phyloP scores from a whole-genome alignment of 2,888 invertebrate genomes.

The Linnaemya tessellans region DNA sequence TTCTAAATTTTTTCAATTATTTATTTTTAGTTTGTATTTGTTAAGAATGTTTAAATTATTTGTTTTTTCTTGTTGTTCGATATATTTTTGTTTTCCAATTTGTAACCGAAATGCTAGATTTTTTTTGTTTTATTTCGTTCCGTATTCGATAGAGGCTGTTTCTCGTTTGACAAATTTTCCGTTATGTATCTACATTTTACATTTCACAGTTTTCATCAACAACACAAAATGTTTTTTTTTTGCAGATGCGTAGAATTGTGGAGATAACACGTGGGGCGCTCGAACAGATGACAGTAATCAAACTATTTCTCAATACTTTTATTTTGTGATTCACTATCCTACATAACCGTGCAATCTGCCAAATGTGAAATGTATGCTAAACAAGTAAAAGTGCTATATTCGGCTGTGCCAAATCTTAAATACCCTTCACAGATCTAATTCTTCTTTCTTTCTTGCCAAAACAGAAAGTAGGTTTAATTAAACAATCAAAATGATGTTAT shows the following conservation, averaged over 20 bases:
- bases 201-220: conserved; percentile 45
- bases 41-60: conserved; percentile 18
- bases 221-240: conserved; percentile 37
- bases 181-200: conserved; percentile 63
- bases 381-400: too few species aligned
- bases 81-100: conserved; percentile 8
- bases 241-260: conserved; percentile 15
- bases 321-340: too few species aligned
- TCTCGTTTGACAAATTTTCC: conserved; percentile 68
- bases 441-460: too few species aligned
- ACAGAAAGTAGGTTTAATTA: too few species aligned
- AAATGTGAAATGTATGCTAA: too few species aligned
- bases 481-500: too few species aligned
- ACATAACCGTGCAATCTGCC: too few species aligned
- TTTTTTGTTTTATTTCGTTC: conserved; percentile 56
- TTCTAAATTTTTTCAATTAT: conserved; percentile 53
- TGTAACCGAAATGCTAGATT: conserved; percentile 23
- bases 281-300: too few species aligned
- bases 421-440: too few species aligned
- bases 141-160: conserved; percentile 66
- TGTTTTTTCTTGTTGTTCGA: conserved; percentile 15
- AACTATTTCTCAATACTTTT: too few species aligned
- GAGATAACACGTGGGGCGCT: background rate
- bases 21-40: conserved; percentile 64
- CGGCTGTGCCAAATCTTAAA: too few species aligned